These are phyloP conservation scores for Forbesichthys papilliferus DNA, from an alignment of 2,113 vertebrate species.

Conservation along the genomic window DNA sequence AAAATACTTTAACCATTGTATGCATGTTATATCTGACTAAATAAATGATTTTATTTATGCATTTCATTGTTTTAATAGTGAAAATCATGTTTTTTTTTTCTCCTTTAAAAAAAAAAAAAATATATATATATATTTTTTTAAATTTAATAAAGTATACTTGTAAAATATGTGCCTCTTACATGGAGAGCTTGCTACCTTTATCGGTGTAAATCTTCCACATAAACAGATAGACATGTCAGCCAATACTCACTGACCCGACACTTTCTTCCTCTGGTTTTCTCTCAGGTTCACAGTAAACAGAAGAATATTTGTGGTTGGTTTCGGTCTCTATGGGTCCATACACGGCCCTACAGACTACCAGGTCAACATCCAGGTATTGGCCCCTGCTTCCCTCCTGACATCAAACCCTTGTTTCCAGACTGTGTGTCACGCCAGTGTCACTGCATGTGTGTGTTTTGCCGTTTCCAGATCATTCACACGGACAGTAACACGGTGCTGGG, in stretches of 20 bases:
- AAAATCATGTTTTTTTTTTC: too few relatives aligned
- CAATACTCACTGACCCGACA: background rate
- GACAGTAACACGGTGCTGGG: slow-evolving; percentile 96
- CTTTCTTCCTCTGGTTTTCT: slow-evolving; percentile 2
- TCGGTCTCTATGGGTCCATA: slow-evolving; percentile 94
- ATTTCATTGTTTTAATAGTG: too few relatives aligned
- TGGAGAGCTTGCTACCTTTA: too few relatives aligned
- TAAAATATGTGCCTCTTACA: too few relatives aligned
- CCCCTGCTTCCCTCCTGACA: background rate
- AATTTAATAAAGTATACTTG: too few relatives aligned
- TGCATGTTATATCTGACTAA: too few relatives aligned
- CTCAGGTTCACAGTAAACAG: slow-evolving; percentile 92
- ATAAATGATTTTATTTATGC: too few relatives aligned
- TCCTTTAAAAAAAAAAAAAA: too few relatives aligned
- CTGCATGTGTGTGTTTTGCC: background rate
- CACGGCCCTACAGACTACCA: slow-evolving; percentile 96
- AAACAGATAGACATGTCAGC: too few relatives aligned
- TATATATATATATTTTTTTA: too few relatives aligned
- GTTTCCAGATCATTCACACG: slow-evolving; percentile 90
- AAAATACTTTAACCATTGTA: too few relatives aligned
- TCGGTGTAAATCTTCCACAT: too few relatives aligned
- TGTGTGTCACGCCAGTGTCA: background rate
- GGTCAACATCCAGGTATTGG: slow-evolving; percentile 92
- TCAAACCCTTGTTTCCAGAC: background rate
- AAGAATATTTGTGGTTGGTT: slow-evolving; percentile 94